A percentile compares a stretch with the other conserved stretches of the same genome.
Conservation (phyloP, 2,113 vertebrate genomes). For the Chionis minor region DNA sequence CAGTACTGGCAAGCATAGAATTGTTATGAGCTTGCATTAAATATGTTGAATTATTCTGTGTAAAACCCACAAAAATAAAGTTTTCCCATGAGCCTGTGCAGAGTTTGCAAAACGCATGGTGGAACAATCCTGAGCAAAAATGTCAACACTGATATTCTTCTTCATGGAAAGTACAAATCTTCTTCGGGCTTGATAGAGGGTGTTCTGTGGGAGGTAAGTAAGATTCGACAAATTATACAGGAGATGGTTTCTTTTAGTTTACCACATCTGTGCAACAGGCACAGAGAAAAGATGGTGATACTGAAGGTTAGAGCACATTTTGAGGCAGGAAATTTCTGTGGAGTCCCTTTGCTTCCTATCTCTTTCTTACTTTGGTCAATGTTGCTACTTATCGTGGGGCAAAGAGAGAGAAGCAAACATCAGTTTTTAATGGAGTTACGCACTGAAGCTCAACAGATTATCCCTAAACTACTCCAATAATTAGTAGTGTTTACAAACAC, state of each 20-base stretch:
- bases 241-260: not conserved
- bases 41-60: not conserved
- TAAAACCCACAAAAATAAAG: not conserved
- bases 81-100: fast-evolving
- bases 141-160: not conserved
- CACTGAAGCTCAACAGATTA: not conserved
- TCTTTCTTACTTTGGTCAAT: not conserved
- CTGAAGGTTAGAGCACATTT: not conserved
- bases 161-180: not conserved
- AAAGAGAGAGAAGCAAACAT: not conserved
- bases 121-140: not conserved
- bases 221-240: not conserved
- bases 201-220: not conserved
- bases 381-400: not conserved
- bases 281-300: not conserved
- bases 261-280: not conserved
- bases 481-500: not conserved
- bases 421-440: not conserved
- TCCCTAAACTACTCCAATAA: not conserved
- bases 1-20: not conserved
- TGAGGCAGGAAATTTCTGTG: not conserved
- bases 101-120: not conserved
- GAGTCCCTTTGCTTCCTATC: not conserved
- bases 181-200: not conserved
- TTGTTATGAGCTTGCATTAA: not conserved